Evolutionary conservation across 1,140 invertebrate species (phyloP), one percentile per base, ranked within the genome.

Genomic region (Papilio machaon): DNA sequence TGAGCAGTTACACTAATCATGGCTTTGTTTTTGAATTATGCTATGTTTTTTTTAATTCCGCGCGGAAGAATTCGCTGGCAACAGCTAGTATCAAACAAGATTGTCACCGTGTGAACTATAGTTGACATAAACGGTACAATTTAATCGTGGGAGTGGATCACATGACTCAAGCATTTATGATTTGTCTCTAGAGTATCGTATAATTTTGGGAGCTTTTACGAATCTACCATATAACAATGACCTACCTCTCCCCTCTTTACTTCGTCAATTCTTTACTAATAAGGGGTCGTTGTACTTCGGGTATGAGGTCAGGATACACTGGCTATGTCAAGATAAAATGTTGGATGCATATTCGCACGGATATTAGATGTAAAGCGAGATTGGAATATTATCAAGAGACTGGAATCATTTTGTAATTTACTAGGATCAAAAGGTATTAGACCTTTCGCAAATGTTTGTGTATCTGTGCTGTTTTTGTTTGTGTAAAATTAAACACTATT

Each of bases 81-180:
- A 38, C 38, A 38, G 38, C 38, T 43, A 43, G 38, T 43, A 43
- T 58, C n/a, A 8, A 54, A 75, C 49, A 11, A 49, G 43, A 76
- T 52, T 30, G 47, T 23, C 19, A 47, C 52, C 74, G 74, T 73
- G 79, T 47, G 60, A 79, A 79, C 74, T 17, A 17, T 43, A 67
- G 73, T 82, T 81, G 82, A 81, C 80, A 81, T 82, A 79, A 84
- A 82, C 74, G 75, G 47, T 82, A 75, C 80, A 54, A 54, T 73
- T 81, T 79, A 46, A 86, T 82, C 91, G 90, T 92, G 90, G 87
- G 91, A 91, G 82, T 85, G 81, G 75, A 85, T 87, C 81, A 85
- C 82, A 88, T 82, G 86, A 89, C 85, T 88, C 83, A 89, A 91
- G 90, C 86, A 87, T 85, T 87, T 83, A 88, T 87, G 86, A 89